A percentile compares a stretch with the other conserved stretches of the same genome.
Evolutionary conservation across 1,140 invertebrate genomes (phyloP).

Genomic region (Sesamia nonagrioides): DNA sequence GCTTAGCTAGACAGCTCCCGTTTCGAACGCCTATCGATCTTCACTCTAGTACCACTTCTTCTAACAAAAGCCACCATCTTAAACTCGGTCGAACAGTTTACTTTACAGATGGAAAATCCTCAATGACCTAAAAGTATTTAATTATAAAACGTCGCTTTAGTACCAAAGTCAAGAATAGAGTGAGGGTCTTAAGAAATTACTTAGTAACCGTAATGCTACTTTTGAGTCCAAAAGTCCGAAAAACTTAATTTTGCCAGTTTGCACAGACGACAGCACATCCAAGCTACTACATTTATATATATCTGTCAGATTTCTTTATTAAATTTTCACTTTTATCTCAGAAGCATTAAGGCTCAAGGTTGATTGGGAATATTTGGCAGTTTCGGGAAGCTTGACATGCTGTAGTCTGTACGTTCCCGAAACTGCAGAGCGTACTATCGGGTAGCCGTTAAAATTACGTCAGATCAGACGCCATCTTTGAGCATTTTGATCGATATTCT

Average conservation of each 20-base stretch:
- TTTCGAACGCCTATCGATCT: slow-evolving; percentile 62
- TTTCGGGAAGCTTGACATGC: too few species aligned
- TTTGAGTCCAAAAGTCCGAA: neutral
- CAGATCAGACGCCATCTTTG: slow-evolving; percentile 25
- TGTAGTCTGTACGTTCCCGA: too few species aligned
- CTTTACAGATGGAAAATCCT: slow-evolving; percentile 27
- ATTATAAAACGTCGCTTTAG: slow-evolving; percentile 1
- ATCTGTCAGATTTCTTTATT: too few species aligned
- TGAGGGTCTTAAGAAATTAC: neutral
- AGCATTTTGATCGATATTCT: slow-evolving; percentile 12
- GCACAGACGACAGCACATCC: too few species aligned
- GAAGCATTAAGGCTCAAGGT: too few species aligned
- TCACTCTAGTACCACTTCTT: slow-evolving; percentile 56
- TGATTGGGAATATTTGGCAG: too few species aligned
- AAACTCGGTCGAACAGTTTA: slow-evolving; percentile 13
- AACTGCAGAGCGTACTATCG: neutral
- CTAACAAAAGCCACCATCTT: slow-evolving; percentile 53
- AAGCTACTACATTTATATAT: too few species aligned
- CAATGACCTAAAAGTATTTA: neutral
- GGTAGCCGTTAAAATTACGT: slow-evolving; percentile 1
- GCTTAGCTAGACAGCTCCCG: slow-evolving; percentile 55
- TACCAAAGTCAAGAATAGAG: neutral
- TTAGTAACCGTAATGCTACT: neutral
- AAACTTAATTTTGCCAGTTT: neutral
- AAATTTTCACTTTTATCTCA: too few species aligned